Evolutionary conservation across 2,797 vertebrate species (phyloP).

Genomic region (Lagorchestes hirsutus): DNA sequence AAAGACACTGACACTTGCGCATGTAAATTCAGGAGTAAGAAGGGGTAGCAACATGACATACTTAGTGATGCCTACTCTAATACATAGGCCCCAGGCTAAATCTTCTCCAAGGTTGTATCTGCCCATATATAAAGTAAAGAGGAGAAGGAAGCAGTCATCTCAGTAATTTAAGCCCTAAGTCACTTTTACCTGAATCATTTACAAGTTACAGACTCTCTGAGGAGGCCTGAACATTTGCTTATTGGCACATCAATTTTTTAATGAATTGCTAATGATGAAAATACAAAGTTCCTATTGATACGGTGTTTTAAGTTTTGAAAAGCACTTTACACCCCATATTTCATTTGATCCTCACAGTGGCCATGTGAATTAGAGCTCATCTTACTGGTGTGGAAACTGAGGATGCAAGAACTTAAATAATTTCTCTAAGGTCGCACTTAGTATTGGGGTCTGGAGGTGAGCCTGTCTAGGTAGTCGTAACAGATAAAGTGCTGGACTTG

Average conservation of each 20-base stretch:
- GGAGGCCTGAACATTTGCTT: neutral
- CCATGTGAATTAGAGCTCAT: neutral
- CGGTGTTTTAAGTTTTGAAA: neutral
- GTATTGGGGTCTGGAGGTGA: neutral
- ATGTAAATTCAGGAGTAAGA: conserved; percentile 23
- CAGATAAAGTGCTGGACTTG: neutral
- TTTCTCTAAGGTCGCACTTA: neutral
- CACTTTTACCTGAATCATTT: neutral
- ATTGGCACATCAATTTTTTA: neutral
- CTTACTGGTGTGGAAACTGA: neutral
- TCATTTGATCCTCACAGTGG: neutral
- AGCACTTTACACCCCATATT: neutral
- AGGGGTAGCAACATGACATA: neutral
- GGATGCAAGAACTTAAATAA: neutral
- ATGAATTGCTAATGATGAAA: neutral
- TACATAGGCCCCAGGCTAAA: neutral
- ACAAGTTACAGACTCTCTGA: neutral
- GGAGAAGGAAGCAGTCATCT: neutral
- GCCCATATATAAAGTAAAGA: neutral
- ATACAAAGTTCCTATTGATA: neutral
- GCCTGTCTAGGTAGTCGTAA: neutral
- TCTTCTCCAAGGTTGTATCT: conserved; percentile 10
- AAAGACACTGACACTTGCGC: neutral
- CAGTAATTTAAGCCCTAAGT: neutral
- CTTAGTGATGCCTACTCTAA: neutral